Evolutionary conservation across 1,140 invertebrate genomes (phyloP).

Genomic region (Mylabris phalerata): DNA sequence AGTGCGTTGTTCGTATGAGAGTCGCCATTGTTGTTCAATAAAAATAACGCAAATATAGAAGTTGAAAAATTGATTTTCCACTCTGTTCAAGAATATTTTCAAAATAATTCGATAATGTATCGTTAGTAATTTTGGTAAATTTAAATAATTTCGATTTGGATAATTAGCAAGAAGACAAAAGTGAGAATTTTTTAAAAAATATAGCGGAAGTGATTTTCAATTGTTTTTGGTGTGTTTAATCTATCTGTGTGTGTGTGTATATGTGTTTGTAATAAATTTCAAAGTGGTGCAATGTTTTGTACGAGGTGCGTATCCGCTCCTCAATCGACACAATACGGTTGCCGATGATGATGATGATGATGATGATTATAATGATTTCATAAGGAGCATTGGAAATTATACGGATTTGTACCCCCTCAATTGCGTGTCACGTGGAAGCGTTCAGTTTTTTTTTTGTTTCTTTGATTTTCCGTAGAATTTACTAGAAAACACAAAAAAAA

Average conservation of each 20-base stretch:
- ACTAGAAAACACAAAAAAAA: too few relatives aligned
- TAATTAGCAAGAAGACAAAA: too few relatives aligned
- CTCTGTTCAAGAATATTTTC: not conserved
- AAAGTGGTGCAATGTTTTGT: conserved; percentile 36
- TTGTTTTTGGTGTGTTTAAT: not conserved
- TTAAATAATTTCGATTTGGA: too few relatives aligned
- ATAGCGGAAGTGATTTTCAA: not conserved
- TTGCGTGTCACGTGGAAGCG: too few relatives aligned
- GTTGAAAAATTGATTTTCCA: not conserved
- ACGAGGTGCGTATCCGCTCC: not conserved
- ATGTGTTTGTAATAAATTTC: conserved; percentile 25
- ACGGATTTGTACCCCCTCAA: too few relatives aligned
- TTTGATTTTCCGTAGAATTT: too few relatives aligned
- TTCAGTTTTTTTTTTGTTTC: too few relatives aligned
- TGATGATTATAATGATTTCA: not conserved
- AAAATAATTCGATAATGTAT: too few relatives aligned
- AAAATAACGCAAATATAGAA: conserved; percentile 22
- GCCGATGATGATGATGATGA: too few relatives aligned
- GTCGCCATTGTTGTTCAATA: conserved; percentile 40
- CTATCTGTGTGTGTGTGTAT: not conserved
- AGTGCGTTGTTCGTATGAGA: conserved; percentile 35
- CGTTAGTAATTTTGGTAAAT: too few relatives aligned
- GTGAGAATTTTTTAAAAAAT: not conserved
- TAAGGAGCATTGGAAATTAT: too few relatives aligned
- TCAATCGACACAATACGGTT: too few relatives aligned